A percentile compares a stretch with the other conserved stretches of the same genome.
phyloP scores from a whole-genome alignment of 2,888 invertebrate genomes.

The Strigamia maritima region DNA sequence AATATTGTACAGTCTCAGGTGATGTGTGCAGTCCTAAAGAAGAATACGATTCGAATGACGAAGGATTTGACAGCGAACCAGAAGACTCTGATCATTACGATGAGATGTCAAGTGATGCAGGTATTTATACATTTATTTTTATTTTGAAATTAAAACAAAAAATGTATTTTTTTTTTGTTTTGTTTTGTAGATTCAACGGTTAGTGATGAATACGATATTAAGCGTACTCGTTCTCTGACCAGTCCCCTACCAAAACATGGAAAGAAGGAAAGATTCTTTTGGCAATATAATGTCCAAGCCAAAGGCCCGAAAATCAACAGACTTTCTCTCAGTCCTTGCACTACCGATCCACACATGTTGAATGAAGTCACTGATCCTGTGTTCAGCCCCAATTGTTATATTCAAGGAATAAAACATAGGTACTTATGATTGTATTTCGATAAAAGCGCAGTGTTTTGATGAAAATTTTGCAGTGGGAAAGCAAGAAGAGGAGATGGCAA shows the following conservation, averaged over 20 bases:
- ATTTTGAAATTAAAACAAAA: neutral
- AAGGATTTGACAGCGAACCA: conserved; percentile 65
- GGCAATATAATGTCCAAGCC: conserved; percentile 98
- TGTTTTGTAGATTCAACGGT: conserved; percentile 47
- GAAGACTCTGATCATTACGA: conserved; percentile 78
- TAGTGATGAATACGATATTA: conserved; percentile 47
- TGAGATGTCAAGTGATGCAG: conserved; percentile 74
- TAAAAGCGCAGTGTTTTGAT: neutral
- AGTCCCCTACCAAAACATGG: conserved; percentile 37
- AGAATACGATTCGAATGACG: conserved; percentile 65
- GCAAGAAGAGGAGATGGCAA: conserved; percentile 96
- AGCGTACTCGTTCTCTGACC: conserved; percentile 46
- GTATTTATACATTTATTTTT: conserved; percentile 49
- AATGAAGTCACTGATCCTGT: conserved; percentile 92
- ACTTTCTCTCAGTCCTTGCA: conserved; percentile 69
- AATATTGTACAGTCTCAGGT: neutral
- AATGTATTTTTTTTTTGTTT: neutral
- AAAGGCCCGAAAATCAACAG: conserved; percentile 96
- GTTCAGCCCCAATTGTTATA: conserved; percentile 86
- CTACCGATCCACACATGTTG: conserved; percentile 86
- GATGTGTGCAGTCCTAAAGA: conserved; percentile 4
- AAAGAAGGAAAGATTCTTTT: conserved; percentile 85
- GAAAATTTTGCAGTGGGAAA: conserved; percentile 64
- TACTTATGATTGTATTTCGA: neutral
- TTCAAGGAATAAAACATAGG: conserved; percentile 86